Percentiles rank a stretch among this genome's conserved stretches.
phyloP scores from a whole-genome alignment of 2,113 vertebrate genomes.

The Misgurnus mizolepis region DNA sequence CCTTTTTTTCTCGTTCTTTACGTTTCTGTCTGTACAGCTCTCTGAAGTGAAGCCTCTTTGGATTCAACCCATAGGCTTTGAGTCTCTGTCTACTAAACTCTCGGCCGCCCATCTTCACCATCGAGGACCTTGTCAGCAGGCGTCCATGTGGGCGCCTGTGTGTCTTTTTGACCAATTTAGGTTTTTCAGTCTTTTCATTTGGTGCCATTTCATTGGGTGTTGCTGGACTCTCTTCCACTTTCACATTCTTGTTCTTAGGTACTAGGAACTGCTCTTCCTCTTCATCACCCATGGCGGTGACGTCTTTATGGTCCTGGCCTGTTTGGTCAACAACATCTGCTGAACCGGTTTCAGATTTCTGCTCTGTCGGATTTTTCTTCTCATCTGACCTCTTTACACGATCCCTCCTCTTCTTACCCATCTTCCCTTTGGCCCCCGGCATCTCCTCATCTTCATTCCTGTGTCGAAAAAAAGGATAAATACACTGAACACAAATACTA shows the following conservation, averaged over 20 bases:
- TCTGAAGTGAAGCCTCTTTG: constrained; percentile 81
- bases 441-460: constrained; percentile 30
- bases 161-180: constrained; percentile 64
- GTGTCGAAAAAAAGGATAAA: neutral
- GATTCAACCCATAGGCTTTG: constrained; percentile 86
- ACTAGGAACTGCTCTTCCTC: constrained; percentile 65
- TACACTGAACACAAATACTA: neutral
- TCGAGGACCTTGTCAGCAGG: constrained; percentile 55
- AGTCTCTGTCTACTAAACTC: constrained; percentile 84
- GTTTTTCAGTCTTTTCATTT: constrained; percentile 49
- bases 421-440: constrained; percentile 30
- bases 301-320: constrained; percentile 36
- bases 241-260: constrained; percentile 65
- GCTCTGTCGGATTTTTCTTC: constrained; percentile 54
- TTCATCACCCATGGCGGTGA: constrained; percentile 24
- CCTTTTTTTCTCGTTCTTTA: constrained; percentile 65
- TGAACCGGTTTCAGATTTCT: constrained; percentile 8
- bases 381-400: constrained; percentile 66
- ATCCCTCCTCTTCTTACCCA: constrained; percentile 57
- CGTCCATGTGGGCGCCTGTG: constrained; percentile 56
- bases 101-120: constrained; percentile 74
- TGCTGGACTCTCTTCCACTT: constrained; percentile 35
- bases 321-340: constrained; percentile 36
- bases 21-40: constrained; percentile 74
- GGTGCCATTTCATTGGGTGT: neutral